Base-by-base conservation (phyloP, 2,113 vertebrate species). In the Channa maculata region DNA sequence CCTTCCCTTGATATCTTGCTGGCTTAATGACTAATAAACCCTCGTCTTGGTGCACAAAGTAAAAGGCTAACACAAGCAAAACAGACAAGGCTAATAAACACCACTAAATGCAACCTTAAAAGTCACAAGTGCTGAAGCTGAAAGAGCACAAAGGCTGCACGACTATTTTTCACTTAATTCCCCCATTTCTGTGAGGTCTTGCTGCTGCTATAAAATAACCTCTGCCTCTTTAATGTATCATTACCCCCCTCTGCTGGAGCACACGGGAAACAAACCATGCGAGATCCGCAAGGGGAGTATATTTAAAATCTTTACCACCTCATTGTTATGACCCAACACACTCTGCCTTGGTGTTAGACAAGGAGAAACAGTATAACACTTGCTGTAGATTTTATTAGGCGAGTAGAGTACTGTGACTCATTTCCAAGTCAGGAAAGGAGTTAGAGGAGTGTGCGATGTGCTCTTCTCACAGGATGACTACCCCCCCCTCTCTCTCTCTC, bases 191-290 rank as follows among this genome's bases (percentile, higher is more conserved):
- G 46, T 59, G 51, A 60, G 62, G 45, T n/a, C 48, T 58, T 51
- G 11, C 5, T 6, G 61, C 68, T 67, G 54, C 24, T 24, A 24
- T 33, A 8, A 55, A 62, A 49, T 48, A 53, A 50, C 75, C 55
- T 15, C 14, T 4, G 54, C 51, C 38, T 71, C 77, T 88, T 85
- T 2, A 79, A 64, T 82, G 87, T 88, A 75, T 52, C 87, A 80
- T 93, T 74, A 92, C 81, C 82, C 72, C 91, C 87, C 90, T 92
- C 93, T 93, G 80, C 83, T 92, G 93, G 91, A 2, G 14, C 0
- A 0, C 3, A 8, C 0, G 2, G 14, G 86, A 53, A 82, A 50
- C 41, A 77, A 48, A 48, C 50, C 43, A 39, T 10, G 37, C 2
- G 33, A 12, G 45, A 49, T 55, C 65, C 73, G 79, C 66, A 37